phyloP scores from a whole-genome alignment of 2,888 invertebrate genomes.

The Taenaris catops region DNA sequence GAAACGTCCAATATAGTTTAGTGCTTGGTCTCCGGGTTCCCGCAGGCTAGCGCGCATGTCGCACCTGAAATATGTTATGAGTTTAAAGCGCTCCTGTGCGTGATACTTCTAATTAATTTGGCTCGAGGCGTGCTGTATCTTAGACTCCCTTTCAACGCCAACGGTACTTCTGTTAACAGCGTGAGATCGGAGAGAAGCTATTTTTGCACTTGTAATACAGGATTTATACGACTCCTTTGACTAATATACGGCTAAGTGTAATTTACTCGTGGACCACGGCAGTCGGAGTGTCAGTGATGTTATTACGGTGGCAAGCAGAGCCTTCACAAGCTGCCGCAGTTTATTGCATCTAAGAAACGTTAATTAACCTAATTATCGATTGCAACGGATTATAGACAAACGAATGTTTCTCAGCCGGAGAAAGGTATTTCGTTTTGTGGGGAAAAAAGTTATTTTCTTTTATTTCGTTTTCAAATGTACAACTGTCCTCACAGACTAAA shows the following conservation, averaged over 20 bases:
- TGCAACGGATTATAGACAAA: no score
- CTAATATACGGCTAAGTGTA: not conserved
- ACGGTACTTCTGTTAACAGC: conserved; percentile 17
- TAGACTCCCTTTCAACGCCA: conserved; percentile 15
- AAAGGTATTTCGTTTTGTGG: no score
- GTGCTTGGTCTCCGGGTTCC: conserved; percentile 1
- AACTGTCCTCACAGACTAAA: no score
- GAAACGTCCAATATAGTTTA: conserved; percentile 5
- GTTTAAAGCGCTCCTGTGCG: conserved; percentile 37
- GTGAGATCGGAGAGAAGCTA: conserved; percentile 17
- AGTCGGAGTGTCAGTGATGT: no score
- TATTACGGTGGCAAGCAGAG: no score
- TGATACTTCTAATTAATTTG: conserved; percentile 48
- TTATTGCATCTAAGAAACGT: no score
- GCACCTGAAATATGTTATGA: conserved; percentile 41
- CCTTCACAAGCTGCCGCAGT: no score
- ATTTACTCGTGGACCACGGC: not conserved
- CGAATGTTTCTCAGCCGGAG: no score
- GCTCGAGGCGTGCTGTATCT: conserved; percentile 36
- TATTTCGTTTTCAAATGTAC: no score
- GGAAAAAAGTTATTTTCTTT: no score
- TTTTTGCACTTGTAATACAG: conserved; percentile 9
- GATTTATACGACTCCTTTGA: conserved; percentile 8
- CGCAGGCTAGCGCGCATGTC: conserved; percentile 10
- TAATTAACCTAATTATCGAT: no score